These are phyloP conservation scores for Caenorhabditis elegans DNA, from an alignment of 1,140 invertebrate genomes.

Conservation along the genomic window WBcel235 BX284604.4:11462501-11463000, in stretches of 20 bases:
- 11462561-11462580: no score
- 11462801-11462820: constrained; percentile 71
- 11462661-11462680: no score
- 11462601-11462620: no score
- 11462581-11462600: no score
- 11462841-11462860: constrained; percentile 72
- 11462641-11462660: neutral
- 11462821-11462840: constrained; percentile 70
- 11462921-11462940: constrained; percentile 2
- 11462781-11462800: constrained; percentile 67
- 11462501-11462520: neutral
- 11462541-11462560: no score
- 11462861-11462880: constrained; percentile 54
- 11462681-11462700: constrained; percentile 58
- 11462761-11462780: constrained; percentile 33
- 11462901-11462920: neutral
- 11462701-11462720: constrained; percentile 62
- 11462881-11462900: constrained; percentile 42
- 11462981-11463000: neutral
- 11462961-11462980: neutral
- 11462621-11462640: no score
- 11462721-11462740: constrained; percentile 70
- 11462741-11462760: constrained; percentile 67
- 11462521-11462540: no score
- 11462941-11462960: constrained; percentile 10